Base-by-base conservation (phyloP, 2,888 invertebrate species). In the Danaus chrysippus region DNA sequence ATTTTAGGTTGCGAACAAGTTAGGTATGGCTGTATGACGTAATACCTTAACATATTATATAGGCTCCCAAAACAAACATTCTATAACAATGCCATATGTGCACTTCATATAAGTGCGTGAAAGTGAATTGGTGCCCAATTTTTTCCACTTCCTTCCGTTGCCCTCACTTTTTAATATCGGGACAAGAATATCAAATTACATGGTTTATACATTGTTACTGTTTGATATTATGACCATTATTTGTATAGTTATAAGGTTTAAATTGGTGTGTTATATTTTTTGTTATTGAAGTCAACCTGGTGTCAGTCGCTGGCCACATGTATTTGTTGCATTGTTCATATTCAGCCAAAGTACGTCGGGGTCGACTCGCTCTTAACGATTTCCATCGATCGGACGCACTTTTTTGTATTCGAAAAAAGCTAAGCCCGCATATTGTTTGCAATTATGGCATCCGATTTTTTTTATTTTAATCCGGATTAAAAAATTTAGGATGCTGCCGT, bases 81-180 rank as follows among this genome's bases (percentile, higher is more conserved):
- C 62, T 46, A 64, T 60, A 64, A 63, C 59, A 61, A 61, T 64
- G 53, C 68, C 89, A 87, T 87, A 80, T 87, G 88, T 79, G 76
- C 76, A 70, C 69, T 71, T 72, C 76, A 78, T 84, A 83, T 82
- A 83, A 81, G 83, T 69, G 66, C 80, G 83, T 81, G 86, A 89
- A 89, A 90, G 88, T 87, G 86, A 87, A 83, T 87, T 82, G 82
- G 77, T 81, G 82, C 82, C 78, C 76, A 76, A 74, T 83, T 88
- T 89, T 79, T 90, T 88, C 83, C 84, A 88, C 82, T 90, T 91
- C 90, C 91, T 89, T 90, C 91, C 91, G 90, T 76, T 86, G 84
- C 83, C 86, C 83, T 86, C 81, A 81, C 86, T 87, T 87, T 80
- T 88, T 86, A 84, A 85, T 81, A 76, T 75, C 79, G 76, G 86